phyloP scores from a whole-genome alignment of 2,888 invertebrate genomes.

The Helobdella robusta region DNA sequence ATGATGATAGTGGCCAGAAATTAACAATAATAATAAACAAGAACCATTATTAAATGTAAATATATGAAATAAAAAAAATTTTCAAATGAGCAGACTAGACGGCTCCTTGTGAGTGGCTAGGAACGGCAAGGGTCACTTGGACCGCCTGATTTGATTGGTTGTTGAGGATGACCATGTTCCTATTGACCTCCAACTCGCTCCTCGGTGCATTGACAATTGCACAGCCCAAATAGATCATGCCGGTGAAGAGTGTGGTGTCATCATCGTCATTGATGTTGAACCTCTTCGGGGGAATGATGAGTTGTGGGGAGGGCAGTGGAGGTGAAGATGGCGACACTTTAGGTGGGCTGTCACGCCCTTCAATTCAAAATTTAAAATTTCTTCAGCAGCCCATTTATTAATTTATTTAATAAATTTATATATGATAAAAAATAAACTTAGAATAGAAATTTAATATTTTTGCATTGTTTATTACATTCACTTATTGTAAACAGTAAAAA shows the following conservation, averaged over 20 bases:
- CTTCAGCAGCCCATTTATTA: too few species aligned
- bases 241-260: constrained; percentile 44
- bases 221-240: constrained; percentile 83
- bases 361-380: too few species aligned
- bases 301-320: too few species aligned
- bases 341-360: too few species aligned
- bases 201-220: constrained; percentile 83
- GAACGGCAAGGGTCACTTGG: constrained; percentile 81
- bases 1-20: background rate
- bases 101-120: constrained; percentile 79
- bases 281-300: too few species aligned
- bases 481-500: too few species aligned
- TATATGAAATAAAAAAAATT: background rate
- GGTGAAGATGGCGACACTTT: too few species aligned
- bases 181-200: constrained; percentile 80
- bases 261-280: constrained; percentile 16
- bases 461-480: too few species aligned
- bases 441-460: too few species aligned
- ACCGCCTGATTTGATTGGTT: constrained; percentile 69
- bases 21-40: background rate
- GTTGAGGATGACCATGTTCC: constrained; percentile 83
- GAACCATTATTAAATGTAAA: background rate
- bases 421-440: too few species aligned
- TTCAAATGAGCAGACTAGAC: constrained; percentile 64
- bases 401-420: too few species aligned